Percentiles rank a stretch among this genome's conserved stretches.
These are phyloP conservation scores for Volucella inflata DNA, from an alignment of 2,888 invertebrate species.

Conservation along the genomic window DNA sequence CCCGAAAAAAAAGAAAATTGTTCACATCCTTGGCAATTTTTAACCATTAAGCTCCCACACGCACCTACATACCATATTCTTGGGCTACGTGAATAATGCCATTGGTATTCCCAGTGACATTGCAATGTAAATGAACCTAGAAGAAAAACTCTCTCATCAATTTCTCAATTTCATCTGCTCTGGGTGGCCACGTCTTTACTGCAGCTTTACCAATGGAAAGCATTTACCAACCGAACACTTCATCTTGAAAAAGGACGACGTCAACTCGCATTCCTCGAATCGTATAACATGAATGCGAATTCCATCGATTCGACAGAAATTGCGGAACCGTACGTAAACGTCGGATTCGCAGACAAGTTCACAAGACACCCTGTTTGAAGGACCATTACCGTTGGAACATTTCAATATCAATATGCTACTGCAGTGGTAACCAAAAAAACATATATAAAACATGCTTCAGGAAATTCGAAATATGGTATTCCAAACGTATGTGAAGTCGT, in stretches of 20 bases:
- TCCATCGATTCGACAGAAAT: conserved; percentile 31
- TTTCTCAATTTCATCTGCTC: conserved; percentile 59
- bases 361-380: conserved; percentile 16
- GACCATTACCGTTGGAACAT: conserved; percentile 26
- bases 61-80: background rate
- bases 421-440: conserved; percentile 10
- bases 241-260: background rate
- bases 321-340: conserved; percentile 3
- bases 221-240: conserved; percentile 31
- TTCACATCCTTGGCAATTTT: conserved; percentile 22
- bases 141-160: conserved; percentile 26
- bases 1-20: conserved; percentile 5
- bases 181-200: conserved; percentile 20
- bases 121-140: conserved; percentile 43
- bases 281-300: conserved; percentile 45
- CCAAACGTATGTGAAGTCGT: too few species aligned
- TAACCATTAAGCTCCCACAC: conserved; percentile 34
- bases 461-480: too few species aligned
- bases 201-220: conserved; percentile 26
- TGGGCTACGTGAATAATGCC: conserved; percentile 31
- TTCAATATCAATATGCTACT: conserved; percentile 37
- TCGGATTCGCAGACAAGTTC: conserved; percentile 29
- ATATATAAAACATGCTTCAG: background rate
- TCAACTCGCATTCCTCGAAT: conserved; percentile 19
- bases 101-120: conserved; percentile 35